These are phyloP conservation scores for Ciconia nigra DNA, from an alignment of 2,797 vertebrate species.

Conservation along the genomic window DNA sequence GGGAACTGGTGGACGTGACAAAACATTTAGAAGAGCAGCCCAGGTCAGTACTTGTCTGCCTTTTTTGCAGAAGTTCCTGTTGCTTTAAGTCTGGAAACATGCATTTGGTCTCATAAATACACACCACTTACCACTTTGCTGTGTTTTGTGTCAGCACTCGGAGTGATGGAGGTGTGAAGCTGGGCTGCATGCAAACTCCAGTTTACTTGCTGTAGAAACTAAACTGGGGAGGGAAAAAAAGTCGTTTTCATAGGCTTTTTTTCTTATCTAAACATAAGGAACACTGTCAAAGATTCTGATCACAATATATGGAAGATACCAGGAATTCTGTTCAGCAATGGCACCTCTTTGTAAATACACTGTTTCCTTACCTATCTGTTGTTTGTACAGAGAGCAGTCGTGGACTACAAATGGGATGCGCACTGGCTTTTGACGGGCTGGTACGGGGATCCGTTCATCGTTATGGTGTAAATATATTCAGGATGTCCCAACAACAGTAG, in stretches of 20 bases:
- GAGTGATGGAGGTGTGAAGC: background rate
- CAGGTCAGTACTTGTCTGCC: background rate
- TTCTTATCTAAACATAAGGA: background rate
- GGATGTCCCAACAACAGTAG: background rate
- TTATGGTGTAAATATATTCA: background rate
- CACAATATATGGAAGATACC: background rate
- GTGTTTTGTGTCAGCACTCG: background rate
- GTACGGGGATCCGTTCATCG: background rate
- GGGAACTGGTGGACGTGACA: too few species aligned
- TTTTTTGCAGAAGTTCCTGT: background rate
- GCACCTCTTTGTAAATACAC: background rate
- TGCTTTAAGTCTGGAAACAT: background rate
- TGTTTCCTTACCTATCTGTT: fast-evolving
- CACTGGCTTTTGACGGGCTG: background rate
- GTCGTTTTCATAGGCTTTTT: background rate
- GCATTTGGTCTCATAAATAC: background rate
- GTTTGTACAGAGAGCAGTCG: background rate
- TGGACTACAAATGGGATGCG: too few species aligned
- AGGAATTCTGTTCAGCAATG: background rate
- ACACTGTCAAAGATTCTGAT: background rate
- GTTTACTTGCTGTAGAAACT: background rate
- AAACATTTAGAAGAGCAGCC: background rate
- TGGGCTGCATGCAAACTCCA: background rate
- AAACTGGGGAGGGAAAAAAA: background rate
- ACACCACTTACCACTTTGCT: fast-evolving